These are phyloP conservation scores for Sardinella longiceps DNA, from an alignment of 2,797 vertebrate genomes.

Conservation along the genomic window DNA sequence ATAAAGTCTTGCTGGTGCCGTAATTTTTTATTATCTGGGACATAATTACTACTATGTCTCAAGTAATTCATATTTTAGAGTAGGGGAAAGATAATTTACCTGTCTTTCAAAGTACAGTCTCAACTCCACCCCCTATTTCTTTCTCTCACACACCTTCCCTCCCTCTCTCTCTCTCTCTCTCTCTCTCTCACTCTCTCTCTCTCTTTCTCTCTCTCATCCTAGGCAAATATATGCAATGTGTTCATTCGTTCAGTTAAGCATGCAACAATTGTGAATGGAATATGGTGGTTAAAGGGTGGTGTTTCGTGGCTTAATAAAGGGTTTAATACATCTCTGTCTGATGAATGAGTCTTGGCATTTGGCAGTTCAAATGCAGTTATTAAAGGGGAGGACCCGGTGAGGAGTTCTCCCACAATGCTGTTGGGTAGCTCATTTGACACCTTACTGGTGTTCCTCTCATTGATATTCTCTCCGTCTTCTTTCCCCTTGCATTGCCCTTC, in stretches of 20 bases:
- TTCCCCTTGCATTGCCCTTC: conserved; percentile 21
- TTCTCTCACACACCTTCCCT: conserved; percentile 33
- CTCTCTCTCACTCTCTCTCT: no score
- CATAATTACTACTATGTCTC: conserved; percentile 76
- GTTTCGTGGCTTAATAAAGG: conserved; percentile 67
- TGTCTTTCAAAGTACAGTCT: conserved; percentile 62
- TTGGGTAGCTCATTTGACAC: conserved; percentile 48
- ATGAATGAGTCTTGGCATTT: conserved; percentile 42
- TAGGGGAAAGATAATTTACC: conserved; percentile 68
- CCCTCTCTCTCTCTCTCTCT: conserved; percentile 25
- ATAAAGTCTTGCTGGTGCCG: conserved; percentile 65
- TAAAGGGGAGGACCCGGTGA: conserved; percentile 44
- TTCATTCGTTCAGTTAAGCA: conserved; percentile 66
- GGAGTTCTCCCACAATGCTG: conserved; percentile 46
- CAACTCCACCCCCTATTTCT: conserved; percentile 22
- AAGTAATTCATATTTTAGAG: conserved; percentile 70
- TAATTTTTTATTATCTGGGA: conserved; percentile 68
- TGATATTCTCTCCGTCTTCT: conserved; percentile 10
- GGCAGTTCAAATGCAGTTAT: conserved; percentile 50
- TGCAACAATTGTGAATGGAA: conserved; percentile 54
- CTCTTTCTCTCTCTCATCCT: conserved; percentile 35
- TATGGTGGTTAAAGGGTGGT: conserved; percentile 45
- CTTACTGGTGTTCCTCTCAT: not conserved
- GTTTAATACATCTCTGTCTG: conserved; percentile 62
- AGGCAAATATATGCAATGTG: conserved; percentile 57